Percentiles rank a stretch among this genome's conserved stretches.
phyloP scores from a whole-genome alignment of 92 coral and sea anemone genomes.

The Epizoanthus scotinus region DNA sequence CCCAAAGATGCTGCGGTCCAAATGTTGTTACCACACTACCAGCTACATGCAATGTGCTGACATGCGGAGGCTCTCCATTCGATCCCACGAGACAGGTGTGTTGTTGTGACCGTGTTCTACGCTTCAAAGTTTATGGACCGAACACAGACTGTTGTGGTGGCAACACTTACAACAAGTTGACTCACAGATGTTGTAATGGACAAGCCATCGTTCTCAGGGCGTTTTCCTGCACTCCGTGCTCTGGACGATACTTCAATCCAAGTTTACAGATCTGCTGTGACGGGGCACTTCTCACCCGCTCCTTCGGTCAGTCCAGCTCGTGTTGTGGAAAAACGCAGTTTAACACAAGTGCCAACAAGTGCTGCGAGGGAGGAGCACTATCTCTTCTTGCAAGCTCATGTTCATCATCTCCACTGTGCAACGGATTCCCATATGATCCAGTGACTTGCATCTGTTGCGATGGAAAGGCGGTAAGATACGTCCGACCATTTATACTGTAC shows the following conservation, averaged over 20 bases:
- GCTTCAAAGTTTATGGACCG: background rate
- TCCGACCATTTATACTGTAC: too few relatives aligned
- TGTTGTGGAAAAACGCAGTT: constrained; percentile 15
- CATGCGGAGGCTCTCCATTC: constrained; percentile 17
- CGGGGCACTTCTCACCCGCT: background rate
- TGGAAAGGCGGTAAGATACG: constrained; percentile 25
- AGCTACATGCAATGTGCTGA: constrained; percentile 1
- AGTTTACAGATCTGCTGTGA: constrained; percentile 7
- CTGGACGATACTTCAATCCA: constrained; percentile 12
- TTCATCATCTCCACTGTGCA: constrained; percentile 16
- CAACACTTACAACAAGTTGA: constrained; percentile 8
- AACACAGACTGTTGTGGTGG: constrained; percentile 32
- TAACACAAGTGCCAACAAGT: constrained; percentile 4
- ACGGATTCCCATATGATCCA: constrained; percentile 11
- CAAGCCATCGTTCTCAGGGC: constrained; percentile 13
- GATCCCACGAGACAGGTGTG: constrained; percentile 13
- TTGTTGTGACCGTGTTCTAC: constrained; percentile 22
- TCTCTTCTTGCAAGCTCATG: background rate
- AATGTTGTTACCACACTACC: background rate
- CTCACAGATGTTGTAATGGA: constrained; percentile 27
- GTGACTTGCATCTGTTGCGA: constrained; percentile 17
- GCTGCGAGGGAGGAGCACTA: background rate
- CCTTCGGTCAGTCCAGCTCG: background rate
- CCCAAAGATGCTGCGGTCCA: constrained; percentile 17
- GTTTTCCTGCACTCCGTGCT: constrained; percentile 20